Evolutionary conservation across 2,113 vertebrate genomes (phyloP).

Genomic region (Rhineura floridana): DNA sequence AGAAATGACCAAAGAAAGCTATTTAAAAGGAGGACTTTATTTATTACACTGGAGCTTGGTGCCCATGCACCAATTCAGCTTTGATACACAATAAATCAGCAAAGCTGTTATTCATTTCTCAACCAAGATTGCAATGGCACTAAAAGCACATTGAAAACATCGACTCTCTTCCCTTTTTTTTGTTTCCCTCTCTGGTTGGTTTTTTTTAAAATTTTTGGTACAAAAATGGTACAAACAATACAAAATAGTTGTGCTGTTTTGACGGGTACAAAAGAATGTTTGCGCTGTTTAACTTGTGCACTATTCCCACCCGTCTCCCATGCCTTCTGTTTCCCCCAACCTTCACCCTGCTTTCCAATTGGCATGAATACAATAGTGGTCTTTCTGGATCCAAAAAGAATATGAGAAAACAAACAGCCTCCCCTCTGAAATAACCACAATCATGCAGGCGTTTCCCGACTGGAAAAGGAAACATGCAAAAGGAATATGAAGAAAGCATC

Average conservation of each 20-base stretch:
- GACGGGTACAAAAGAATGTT: constrained; percentile 91
- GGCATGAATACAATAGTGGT: constrained; percentile 75
- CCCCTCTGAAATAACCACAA: constrained; percentile 73
- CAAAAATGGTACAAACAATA: constrained; percentile 99
- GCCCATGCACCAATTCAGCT: constrained; percentile 64
- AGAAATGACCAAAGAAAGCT: constrained; percentile 32
- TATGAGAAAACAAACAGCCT: constrained; percentile 17
- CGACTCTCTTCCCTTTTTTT: constrained; percentile 71
- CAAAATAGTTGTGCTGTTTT: constrained; percentile 98
- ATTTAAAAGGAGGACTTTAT: constrained; percentile 77
- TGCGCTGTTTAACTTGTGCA: constrained; percentile 78
- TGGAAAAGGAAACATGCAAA: constrained; percentile 91
- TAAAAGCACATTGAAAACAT: constrained; percentile 90
- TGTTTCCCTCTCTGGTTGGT: constrained; percentile 63
- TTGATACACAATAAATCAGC: constrained; percentile 85
- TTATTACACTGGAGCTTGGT: constrained; percentile 70
- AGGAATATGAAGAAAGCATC: constrained; percentile 56
- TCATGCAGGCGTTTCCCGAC: constrained; percentile 86
- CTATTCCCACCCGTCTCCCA: constrained; percentile 47
- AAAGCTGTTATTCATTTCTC: constrained; percentile 84
- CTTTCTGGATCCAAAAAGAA: constrained; percentile 58
- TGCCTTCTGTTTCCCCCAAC: constrained; percentile 24
- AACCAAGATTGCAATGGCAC: constrained; percentile 87
- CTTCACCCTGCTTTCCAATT: not conserved
- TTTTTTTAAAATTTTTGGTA: no score